phyloP scores from a whole-genome alignment of 2,797 vertebrate species.

The Chanos chanos region DNA sequence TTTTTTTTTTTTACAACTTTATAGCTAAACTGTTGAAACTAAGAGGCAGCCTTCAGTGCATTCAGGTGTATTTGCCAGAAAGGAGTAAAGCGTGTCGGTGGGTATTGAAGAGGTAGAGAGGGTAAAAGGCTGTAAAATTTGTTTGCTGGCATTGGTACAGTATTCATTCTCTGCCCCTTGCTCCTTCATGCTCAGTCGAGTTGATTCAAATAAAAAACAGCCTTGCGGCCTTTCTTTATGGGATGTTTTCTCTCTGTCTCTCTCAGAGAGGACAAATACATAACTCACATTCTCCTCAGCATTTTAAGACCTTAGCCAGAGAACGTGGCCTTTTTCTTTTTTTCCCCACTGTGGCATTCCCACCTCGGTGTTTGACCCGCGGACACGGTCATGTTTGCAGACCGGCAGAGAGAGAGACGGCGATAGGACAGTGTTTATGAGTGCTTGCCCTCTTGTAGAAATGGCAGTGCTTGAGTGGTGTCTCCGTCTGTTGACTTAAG shows the following conservation, averaged over 20 bases:
- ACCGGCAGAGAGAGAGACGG: not conserved
- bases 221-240: constrained; percentile 39
- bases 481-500: constrained; percentile 67
- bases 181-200: constrained; percentile 37
- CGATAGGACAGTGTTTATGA: constrained; percentile 23
- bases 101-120: too few relatives aligned
- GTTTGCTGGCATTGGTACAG: constrained; percentile 26
- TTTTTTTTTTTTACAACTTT: too few relatives aligned
- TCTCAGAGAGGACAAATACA: constrained; percentile 3
- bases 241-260: constrained; percentile 27
- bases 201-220: constrained; percentile 25
- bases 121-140: constrained; percentile 29
- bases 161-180: constrained; percentile 24
- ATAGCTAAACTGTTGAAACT: too few relatives aligned
- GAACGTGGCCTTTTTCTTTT: not conserved
- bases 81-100: too few relatives aligned
- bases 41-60: too few relatives aligned
- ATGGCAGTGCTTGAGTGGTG: constrained; percentile 44
- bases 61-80: too few relatives aligned
- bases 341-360: constrained; percentile 4
- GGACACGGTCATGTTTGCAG: constrained; percentile 9
- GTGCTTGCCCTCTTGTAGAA: constrained; percentile 51
- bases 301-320: constrained; percentile 9
- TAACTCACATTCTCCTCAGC: constrained; percentile 35
- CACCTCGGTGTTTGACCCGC: constrained; percentile 10